A percentile compares a stretch with the other conserved stretches of the same genome.
phyloP scores from a whole-genome alignment of 2,113 vertebrate species.

The Rhombomys opimus region DNA sequence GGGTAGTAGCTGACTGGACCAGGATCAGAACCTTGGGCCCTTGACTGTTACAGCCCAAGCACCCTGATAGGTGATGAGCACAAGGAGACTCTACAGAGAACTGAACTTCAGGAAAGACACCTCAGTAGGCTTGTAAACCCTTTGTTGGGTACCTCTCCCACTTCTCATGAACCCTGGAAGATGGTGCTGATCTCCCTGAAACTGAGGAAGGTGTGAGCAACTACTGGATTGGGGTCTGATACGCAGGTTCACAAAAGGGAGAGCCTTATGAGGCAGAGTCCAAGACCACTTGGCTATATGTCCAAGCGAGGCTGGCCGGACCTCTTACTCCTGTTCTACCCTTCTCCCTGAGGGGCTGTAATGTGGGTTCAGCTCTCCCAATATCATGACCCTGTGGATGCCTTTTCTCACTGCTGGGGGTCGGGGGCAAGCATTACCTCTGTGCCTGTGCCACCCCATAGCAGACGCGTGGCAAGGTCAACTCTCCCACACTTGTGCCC shows the following conservation, averaged over 20 bases:
- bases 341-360: no score
- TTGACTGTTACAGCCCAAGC: no score
- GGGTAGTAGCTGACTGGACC: background rate
- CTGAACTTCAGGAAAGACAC: background rate
- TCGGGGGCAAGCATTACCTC: no score
- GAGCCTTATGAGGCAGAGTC: background rate
- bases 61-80: rapidly evolving
- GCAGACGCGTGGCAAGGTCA: no score
- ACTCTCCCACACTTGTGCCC: no score
- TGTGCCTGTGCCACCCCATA: no score
- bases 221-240: rapidly evolving
- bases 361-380: no score
- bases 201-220: no score
- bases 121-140: background rate
- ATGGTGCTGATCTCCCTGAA: background rate
- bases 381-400: no score
- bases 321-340: no score
- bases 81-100: no score
- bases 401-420: no score
- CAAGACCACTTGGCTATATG: background rate
- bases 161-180: background rate
- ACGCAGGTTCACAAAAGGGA: background rate
- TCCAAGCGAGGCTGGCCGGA: background rate
- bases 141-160: rapidly evolving
- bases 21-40: background rate